phyloP scores from a whole-genome alignment of 1,140 invertebrate species.

The Drosophila triauraria region DNA sequence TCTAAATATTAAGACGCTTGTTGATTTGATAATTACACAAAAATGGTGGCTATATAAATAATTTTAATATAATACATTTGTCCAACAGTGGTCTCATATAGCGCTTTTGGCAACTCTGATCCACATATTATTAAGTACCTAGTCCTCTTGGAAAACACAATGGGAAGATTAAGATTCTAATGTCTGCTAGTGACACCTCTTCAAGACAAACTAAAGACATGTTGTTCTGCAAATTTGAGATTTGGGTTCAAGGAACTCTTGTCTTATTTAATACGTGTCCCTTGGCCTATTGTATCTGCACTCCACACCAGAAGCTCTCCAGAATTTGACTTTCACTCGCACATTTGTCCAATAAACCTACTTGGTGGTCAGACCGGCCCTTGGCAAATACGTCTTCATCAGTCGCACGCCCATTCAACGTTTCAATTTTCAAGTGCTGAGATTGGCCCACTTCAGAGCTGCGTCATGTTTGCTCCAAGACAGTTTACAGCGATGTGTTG shows the following conservation, averaged over 20 bases:
- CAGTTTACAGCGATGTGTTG: constrained; percentile 31
- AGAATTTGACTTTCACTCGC: constrained; percentile 15
- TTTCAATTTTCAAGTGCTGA: constrained; percentile 47
- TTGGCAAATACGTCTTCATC: constrained; percentile 42
- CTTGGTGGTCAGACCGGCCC: constrained; percentile 43
- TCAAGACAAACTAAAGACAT: not conserved
- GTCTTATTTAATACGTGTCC: not conserved
- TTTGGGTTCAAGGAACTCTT: not conserved
- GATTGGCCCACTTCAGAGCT: constrained; percentile 24
- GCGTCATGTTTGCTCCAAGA: constrained; percentile 28
- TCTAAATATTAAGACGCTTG: not conserved
- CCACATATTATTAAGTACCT: not conserved
- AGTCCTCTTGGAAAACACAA: not conserved
- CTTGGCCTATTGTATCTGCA: not conserved
- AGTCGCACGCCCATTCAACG: constrained; percentile 26
- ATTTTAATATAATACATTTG: no score
- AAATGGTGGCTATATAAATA: not conserved
- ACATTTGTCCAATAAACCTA: constrained; percentile 50
- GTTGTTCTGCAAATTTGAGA: not conserved
- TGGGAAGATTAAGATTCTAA: not conserved
- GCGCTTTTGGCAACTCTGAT: not conserved
- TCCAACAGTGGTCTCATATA: not conserved
- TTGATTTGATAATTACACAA: not conserved
- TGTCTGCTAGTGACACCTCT: not conserved
- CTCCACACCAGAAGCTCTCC: constrained; percentile 1